A percentile compares a stretch with the other conserved stretches of the same genome.
phyloP scores from a whole-genome alignment of 2,888 invertebrate genomes.

The Aelia acuminata region DNA sequence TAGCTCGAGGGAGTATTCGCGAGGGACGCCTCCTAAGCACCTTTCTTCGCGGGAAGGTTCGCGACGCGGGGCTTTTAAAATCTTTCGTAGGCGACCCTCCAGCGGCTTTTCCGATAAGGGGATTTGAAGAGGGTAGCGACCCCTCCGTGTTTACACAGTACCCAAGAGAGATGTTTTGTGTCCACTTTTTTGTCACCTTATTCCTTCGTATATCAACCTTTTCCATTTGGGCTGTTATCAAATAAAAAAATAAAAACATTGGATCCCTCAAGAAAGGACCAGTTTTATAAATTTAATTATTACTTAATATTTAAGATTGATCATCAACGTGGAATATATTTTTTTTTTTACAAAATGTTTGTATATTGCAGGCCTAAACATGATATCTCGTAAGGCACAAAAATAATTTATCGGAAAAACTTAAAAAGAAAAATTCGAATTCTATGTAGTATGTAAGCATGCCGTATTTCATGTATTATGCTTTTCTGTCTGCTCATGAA shows the following conservation, averaged over 20 bases:
- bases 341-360: too few species aligned
- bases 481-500: too few species aligned
- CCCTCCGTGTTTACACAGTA: constrained; percentile 36
- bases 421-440: too few species aligned
- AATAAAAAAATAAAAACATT: neutral
- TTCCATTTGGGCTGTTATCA: constrained; percentile 1
- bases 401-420: too few species aligned
- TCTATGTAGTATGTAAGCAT: too few species aligned
- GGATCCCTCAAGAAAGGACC: too few species aligned
- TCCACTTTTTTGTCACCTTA: constrained; percentile 35
- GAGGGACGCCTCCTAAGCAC: constrained; percentile 41
- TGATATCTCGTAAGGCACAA: too few species aligned
- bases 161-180: constrained; percentile 14
- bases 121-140: constrained; percentile 30
- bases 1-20: constrained; percentile 20
- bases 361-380: too few species aligned
- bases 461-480: too few species aligned
- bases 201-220: neutral
- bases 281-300: too few species aligned
- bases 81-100: neutral
- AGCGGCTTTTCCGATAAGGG: constrained; percentile 22
- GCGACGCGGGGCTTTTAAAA: constrained; percentile 21
- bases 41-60: constrained; percentile 38
- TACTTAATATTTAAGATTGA: too few species aligned
- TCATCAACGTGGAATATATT: too few species aligned